Evolutionary conservation across 2,797 vertebrate genomes (phyloP), one percentile per base, ranked within the genome.

Genomic region (Phaenicophaeus curvirostris): DNA sequence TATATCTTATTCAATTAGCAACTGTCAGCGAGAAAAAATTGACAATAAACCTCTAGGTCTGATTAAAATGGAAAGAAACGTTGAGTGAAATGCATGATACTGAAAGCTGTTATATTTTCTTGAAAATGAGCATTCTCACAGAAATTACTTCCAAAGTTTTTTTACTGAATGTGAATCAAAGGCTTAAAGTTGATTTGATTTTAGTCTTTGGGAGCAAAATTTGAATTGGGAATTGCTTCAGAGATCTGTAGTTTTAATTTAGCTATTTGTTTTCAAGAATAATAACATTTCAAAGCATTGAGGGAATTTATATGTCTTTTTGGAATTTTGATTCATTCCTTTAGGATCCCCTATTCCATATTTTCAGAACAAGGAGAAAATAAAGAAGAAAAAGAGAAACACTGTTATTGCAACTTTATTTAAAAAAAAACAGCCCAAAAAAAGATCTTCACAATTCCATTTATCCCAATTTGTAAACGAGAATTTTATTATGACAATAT

Each of bases 11-110:
- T 94, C 76, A 92, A 85, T 90, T 95, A 95, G 81, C 78, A 79
- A 88, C 81, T 92, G 69, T 80, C 79, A 87, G 53, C 73, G 54
- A 48, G 75, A 89, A 92, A 89, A 77, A 90, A 65, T 4, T 91
- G 79, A 82, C 90, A 96, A 97, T 85, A 94, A 90, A 92, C 76
- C 65, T 73, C 9, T 76, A 95, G 69, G 90, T 27, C 41, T 92
- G 89, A 73, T 86, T 74, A 74, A 79, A 94, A 94, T 54, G 11
- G 59, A 82, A 93, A 93, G 73, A 86, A 84, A 92, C 8, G 5
- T 33, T 62, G 69, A 88, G 55, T 72, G 66, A 94, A 94, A 95
- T 58, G 53, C 33, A 77, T 73, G 37, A 72, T 90, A 82, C 27
- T 85, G 73, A 83, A 91, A 95, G 69, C 55, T 78, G 66, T 58